phyloP scores from a whole-genome alignment of 37 sponge, comb jelly and placozoan genomes.

The Mnemiopsis leidyi region DNA sequence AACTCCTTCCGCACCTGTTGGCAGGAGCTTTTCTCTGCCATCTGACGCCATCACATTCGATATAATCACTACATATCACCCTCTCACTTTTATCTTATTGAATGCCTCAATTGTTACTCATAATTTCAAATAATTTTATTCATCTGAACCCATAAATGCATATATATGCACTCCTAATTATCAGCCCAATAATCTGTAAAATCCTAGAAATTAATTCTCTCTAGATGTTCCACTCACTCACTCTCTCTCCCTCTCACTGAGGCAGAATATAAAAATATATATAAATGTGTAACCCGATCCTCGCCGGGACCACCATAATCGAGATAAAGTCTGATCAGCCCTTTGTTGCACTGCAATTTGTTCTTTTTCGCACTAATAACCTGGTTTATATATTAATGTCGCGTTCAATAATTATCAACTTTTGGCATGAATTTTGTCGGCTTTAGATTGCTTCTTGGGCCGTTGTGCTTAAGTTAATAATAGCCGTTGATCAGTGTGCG shows the following conservation, averaged over 20 bases:
- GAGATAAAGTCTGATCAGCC: not conserved
- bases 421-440: not conserved
- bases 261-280: not conserved
- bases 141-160: not conserved
- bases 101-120: not conserved
- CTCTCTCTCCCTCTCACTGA: not conserved
- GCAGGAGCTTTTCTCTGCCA: too few species aligned
- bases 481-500: not conserved
- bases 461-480: not conserved
- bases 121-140: not conserved
- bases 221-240: not conserved
- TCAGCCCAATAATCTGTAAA: constrained; percentile 23
- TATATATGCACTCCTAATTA: not conserved
- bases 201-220: not conserved
- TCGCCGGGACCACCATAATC: not conserved
- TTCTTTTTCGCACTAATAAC: not conserved
- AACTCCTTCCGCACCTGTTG: too few species aligned
- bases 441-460: not conserved
- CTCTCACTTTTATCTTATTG: not conserved
- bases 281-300: not conserved
- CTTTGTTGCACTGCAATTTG: not conserved
- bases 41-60: too few species aligned
- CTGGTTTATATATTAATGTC: not conserved
- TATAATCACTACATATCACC: too few species aligned
- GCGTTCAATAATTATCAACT: not conserved